These are phyloP conservation scores for Helicoverpa zea DNA, from an alignment of 1,140 invertebrate genomes.

Conservation along the genomic window DNA sequence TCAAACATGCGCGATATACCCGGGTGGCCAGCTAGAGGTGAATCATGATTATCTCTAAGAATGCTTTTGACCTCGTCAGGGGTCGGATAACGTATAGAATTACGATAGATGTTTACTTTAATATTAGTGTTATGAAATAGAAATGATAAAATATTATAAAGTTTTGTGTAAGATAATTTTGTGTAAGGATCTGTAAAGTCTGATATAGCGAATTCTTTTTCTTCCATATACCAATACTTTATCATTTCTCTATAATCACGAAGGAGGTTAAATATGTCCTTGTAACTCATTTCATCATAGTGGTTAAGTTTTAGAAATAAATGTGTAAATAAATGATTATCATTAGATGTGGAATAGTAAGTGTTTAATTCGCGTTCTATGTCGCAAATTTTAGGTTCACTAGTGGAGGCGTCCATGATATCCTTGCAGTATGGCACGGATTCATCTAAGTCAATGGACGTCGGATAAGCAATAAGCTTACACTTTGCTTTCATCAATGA, in stretches of 20 bases:
- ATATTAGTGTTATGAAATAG: background rate
- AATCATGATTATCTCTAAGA: background rate
- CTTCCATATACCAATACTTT: background rate
- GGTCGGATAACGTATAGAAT: background rate
- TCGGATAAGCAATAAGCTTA: slow-evolving; percentile 1
- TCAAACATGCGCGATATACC: slow-evolving; percentile 41
- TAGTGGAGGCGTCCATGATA: background rate
- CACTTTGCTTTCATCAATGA: background rate
- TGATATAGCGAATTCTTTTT: background rate
- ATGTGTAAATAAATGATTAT: background rate
- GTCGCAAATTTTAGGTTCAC: background rate
- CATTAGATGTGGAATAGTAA: background rate
- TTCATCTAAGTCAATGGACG: slow-evolving; percentile 14
- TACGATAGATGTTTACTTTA: background rate
- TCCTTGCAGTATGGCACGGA: slow-evolving; percentile 1
- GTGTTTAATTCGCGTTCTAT: background rate
- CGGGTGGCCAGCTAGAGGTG: background rate
- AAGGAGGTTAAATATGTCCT: background rate
- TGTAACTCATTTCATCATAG: background rate
- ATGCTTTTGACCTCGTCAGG: background rate
- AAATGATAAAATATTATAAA: background rate
- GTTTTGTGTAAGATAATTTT: background rate
- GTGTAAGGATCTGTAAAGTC: background rate
- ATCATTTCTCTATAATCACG: background rate
- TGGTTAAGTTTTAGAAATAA: background rate